Conservation (phyloP, 2,888 invertebrate species). For the Orthosia gothica region DNA sequence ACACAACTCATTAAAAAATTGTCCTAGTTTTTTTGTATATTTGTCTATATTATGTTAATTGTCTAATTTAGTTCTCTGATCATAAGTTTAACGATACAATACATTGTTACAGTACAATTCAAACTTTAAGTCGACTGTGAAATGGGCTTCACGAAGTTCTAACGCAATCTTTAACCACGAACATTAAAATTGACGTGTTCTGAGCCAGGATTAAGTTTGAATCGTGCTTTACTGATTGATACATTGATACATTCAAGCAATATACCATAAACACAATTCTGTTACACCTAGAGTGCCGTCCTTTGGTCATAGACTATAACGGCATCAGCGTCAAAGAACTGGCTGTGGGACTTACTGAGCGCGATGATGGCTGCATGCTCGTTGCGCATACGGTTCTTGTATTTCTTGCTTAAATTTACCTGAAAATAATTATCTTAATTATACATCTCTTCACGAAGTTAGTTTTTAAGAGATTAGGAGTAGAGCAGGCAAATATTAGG, state of each 20-base stretch:
- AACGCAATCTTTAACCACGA: too few species aligned
- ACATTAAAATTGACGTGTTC: too few species aligned
- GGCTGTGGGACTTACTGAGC: constrained; percentile 94
- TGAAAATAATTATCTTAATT: constrained; percentile 70
- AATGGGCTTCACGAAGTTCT: too few species aligned
- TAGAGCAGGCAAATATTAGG: too few species aligned
- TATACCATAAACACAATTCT: neutral
- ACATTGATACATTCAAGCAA: neutral
- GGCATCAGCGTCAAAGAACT: constrained; percentile 94
- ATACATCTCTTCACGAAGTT: neutral
- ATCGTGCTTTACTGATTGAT: neutral
- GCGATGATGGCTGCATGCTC: constrained; percentile 96
- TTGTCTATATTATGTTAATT: constrained; percentile 28
- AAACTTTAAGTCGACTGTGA: too few species aligned
- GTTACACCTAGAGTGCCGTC: constrained; percentile 92
- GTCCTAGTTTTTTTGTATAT: constrained; percentile 41
- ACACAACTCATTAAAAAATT: constrained; percentile 24
- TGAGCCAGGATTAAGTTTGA: too few species aligned
- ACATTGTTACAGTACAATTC: neutral
- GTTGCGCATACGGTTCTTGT: constrained; percentile 95
- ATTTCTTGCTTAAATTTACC: constrained; percentile 95
- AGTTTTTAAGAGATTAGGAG: neutral
- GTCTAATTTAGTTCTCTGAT: neutral
- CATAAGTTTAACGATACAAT: neutral
- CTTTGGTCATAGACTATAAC: constrained; percentile 96